Evolutionary conservation across 2,113 vertebrate species (phyloP).

Genomic region (Taurulus bubalis): DNA sequence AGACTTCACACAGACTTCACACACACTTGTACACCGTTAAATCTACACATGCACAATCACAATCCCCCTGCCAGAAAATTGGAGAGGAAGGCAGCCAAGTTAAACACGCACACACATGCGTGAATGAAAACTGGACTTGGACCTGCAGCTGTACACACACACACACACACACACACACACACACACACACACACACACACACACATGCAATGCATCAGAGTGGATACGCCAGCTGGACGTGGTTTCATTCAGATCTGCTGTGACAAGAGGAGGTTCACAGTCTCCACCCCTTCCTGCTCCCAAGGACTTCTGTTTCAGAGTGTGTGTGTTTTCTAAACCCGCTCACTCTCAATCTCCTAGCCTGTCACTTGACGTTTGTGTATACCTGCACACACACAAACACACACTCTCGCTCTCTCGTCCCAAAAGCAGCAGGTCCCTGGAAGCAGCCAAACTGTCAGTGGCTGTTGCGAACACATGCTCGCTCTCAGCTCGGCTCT

Average conservation of each 20-base stretch:
- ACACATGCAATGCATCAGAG: not conserved
- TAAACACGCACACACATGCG: not conserved
- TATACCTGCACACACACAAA: slow-evolving; percentile 48
- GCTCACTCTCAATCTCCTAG: slow-evolving; percentile 19
- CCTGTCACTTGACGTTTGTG: slow-evolving; percentile 51
- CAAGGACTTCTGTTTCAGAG: slow-evolving; percentile 12
- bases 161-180: slow-evolving; percentile 1
- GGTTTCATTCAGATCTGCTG: slow-evolving; percentile 19
- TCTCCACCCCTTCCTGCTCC: slow-evolving; percentile 12
- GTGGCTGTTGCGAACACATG: slow-evolving; percentile 69
- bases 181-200: not conserved
- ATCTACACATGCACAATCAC: not conserved
- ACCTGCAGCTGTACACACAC: not conserved
- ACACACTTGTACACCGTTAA: slow-evolving; percentile 12
- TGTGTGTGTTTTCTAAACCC: slow-evolving; percentile 22
- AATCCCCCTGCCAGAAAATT: slow-evolving; percentile 9
- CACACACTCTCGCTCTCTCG: slow-evolving; percentile 13
- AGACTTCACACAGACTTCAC: not conserved
- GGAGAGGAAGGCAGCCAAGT: slow-evolving; percentile 3
- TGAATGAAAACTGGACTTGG: slow-evolving; percentile 7
- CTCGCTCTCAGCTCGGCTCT: slow-evolving; percentile 62
- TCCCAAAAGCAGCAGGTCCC: slow-evolving; percentile 70
- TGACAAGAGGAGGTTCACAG: slow-evolving; percentile 7
- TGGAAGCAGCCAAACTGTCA: slow-evolving; percentile 71
- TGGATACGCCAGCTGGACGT: not conserved